Conservation (phyloP, 2,113 vertebrate genomes). For the Trogon surrucura region DNA sequence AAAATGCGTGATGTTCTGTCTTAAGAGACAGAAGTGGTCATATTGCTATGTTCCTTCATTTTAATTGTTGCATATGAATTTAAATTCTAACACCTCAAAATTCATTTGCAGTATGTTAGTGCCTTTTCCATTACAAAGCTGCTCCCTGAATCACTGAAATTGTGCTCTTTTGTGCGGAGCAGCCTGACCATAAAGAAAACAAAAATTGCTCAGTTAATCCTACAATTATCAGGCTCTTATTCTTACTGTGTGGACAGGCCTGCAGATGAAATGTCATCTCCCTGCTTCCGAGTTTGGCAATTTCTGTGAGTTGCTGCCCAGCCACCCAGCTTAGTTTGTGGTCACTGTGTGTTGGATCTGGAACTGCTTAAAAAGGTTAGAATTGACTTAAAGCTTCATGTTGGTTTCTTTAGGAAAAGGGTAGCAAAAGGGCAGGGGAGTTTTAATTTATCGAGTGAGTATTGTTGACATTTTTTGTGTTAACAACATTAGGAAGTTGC, state of each 20-base stretch:
- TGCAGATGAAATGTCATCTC: constrained; percentile 31
- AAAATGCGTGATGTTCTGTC: background rate
- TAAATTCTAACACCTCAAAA: background rate
- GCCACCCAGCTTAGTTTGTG: constrained; percentile 23
- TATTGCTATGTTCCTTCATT: background rate
- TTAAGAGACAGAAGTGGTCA: background rate
- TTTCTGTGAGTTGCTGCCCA: constrained; percentile 3
- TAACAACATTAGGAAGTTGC: constrained; percentile 48
- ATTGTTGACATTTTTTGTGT: constrained; percentile 51
- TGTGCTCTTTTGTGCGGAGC: background rate
- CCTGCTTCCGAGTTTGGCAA: constrained; percentile 1
- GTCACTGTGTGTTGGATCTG: constrained; percentile 41
- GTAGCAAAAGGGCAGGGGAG: constrained; percentile 32
- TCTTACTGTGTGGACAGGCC: constrained; percentile 1
- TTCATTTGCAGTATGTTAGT: background rate
- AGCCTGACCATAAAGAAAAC: background rate
- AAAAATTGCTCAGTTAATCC: background rate
- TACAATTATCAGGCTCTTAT: constrained; percentile 11
- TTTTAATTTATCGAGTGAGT: constrained; percentile 54
- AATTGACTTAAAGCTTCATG: background rate
- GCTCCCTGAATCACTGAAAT: background rate
- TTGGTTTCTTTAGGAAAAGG: constrained; percentile 10
- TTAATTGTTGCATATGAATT: background rate
- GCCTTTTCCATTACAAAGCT: background rate
- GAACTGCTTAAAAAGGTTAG: constrained; percentile 31